Conservation (phyloP, 2,888 invertebrate species). For the Pycnomerus fuliginosus region DNA sequence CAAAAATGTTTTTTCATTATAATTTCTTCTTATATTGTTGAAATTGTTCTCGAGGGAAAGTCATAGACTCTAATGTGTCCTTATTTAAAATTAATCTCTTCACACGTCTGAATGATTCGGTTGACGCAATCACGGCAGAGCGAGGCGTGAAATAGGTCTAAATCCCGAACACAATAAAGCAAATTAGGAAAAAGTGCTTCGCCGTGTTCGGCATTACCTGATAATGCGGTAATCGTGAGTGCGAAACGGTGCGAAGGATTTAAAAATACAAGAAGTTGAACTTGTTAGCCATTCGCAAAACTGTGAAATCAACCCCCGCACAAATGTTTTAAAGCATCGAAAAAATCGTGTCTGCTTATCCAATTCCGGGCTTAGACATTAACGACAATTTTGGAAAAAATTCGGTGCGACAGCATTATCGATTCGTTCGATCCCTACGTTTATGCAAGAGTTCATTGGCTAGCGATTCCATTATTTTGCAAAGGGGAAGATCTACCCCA, state of each 20-base stretch:
- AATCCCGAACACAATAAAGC: conserved; percentile 26
- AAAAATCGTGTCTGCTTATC: too few species aligned
- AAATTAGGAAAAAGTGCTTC: conserved; percentile 37
- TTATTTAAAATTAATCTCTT: conserved; percentile 6
- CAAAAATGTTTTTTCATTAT: too few species aligned
- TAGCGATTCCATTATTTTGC: conserved; percentile 23
- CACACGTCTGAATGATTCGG: conserved; percentile 17
- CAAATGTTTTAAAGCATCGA: too few species aligned
- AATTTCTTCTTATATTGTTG: too few species aligned
- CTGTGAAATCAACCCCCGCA: too few species aligned
- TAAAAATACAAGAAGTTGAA: conserved; percentile 25
- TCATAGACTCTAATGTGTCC: too few species aligned
- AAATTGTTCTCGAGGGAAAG: too few species aligned
- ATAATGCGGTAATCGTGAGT: conserved; percentile 31
- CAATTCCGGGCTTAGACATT: too few species aligned
- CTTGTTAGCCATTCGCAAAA: too few species aligned
- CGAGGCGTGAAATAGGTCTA: conserved; percentile 6
- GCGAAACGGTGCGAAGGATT: conserved; percentile 27
- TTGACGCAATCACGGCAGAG: conserved; percentile 2
- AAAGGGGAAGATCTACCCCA: conserved; percentile 31
- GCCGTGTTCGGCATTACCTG: conserved; percentile 31
- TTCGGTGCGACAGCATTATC: too few species aligned
- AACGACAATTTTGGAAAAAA: too few species aligned
- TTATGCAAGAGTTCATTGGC: conserved; percentile 34
- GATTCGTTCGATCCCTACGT: conserved; percentile 33